A percentile compares a stretch with the other conserved stretches of the same genome.
phyloP scores from a whole-genome alignment of 2,797 vertebrate genomes.

The Podargus strigoides region DNA sequence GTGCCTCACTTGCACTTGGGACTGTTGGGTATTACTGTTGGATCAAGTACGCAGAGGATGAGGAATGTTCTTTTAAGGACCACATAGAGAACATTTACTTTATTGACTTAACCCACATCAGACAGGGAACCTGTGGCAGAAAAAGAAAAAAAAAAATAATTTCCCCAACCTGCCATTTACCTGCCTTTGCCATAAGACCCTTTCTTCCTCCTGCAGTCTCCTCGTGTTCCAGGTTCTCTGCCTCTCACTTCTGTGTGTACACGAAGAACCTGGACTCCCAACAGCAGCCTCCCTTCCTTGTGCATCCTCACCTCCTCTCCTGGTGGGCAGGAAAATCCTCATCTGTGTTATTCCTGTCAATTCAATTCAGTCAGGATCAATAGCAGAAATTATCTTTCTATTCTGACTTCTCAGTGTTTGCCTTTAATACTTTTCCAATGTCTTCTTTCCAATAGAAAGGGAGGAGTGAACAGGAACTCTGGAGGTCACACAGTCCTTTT shows the following conservation, averaged over 20 bases:
- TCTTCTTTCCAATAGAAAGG: not conserved
- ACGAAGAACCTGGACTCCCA: not conserved
- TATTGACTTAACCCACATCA: not conserved
- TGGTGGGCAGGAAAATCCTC: not conserved
- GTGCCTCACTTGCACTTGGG: not conserved
- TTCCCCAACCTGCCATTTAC: not conserved
- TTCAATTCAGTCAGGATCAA: not conserved
- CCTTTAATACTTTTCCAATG: not conserved
- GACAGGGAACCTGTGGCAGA: not conserved
- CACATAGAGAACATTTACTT: not conserved
- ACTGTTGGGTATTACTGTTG: not conserved
- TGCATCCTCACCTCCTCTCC: not conserved
- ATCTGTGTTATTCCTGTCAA: not conserved
- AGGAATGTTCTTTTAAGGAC: not conserved
- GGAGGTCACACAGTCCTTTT: not conserved
- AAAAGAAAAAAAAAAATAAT: not conserved
- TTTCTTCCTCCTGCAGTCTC: not conserved
- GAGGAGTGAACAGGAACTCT: not conserved
- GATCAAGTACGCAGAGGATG: not conserved
- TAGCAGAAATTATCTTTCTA: not conserved
- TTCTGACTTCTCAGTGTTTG: not conserved
- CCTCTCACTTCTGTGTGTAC: not conserved
- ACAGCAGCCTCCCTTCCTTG: accelerated
- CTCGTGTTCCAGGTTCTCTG: not conserved
- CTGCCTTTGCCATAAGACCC: not conserved